Conservation (phyloP, 2,888 invertebrate species). For the Beris chalybata region DNA sequence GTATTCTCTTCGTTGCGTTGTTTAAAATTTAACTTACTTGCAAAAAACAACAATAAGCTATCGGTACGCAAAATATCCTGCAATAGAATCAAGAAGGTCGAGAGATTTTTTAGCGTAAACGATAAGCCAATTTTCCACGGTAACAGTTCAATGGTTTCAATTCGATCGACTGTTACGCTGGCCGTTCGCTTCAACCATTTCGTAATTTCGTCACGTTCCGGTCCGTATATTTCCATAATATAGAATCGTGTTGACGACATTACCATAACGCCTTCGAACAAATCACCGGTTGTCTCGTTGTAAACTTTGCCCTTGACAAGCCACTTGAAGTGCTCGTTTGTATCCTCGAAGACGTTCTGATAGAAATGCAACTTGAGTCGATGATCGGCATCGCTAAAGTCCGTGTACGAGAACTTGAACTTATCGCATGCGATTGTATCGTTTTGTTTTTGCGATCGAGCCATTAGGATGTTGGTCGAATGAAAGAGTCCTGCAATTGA, state of each 20-base stretch:
- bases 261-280: slow-evolving; percentile 58
- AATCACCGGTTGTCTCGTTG: slow-evolving; percentile 51
- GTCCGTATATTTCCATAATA: slow-evolving; percentile 57
- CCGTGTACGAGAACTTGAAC: slow-evolving; percentile 60
- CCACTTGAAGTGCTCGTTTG: slow-evolving; percentile 60
- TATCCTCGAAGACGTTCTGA: slow-evolving; percentile 60
- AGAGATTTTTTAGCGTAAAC: slow-evolving; percentile 56
- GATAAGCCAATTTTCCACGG: slow-evolving; percentile 62
- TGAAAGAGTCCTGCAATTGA: slow-evolving; percentile 56
- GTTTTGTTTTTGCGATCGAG: slow-evolving; percentile 52
- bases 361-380: slow-evolving; percentile 63
- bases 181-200: slow-evolving; percentile 59
- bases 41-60: slow-evolving; percentile 58
- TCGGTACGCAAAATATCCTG: slow-evolving; percentile 61
- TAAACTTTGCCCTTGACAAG: slow-evolving; percentile 58
- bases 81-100: slow-evolving; percentile 53
- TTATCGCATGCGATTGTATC: slow-evolving; percentile 40
- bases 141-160: slow-evolving; percentile 57
- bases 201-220: slow-evolving; percentile 59
- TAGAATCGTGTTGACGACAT: slow-evolving; percentile 60
- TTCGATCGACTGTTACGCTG: slow-evolving; percentile 57
- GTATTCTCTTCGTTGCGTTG: neutral
- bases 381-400: slow-evolving; percentile 62
- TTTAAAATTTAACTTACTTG: slow-evolving; percentile 49
- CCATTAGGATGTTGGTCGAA: slow-evolving; percentile 57